Evolutionary conservation across 2,797 vertebrate genomes (phyloP).

Genomic region (Xyrichtys novacula): DNA sequence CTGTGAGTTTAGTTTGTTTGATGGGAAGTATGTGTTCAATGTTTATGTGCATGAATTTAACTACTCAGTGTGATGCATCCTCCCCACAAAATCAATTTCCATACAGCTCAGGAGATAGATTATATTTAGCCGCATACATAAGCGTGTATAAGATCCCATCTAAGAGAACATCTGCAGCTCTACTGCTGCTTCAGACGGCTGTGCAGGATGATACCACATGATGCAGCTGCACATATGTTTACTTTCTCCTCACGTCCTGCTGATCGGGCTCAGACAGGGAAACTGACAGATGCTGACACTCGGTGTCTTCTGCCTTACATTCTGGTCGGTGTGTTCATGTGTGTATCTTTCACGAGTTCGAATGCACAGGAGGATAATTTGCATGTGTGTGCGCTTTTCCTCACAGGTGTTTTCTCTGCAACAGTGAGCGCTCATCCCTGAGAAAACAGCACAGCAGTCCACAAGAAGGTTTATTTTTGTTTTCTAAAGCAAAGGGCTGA

Average conservation of each 20-base stretch:
- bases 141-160: background rate
- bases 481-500: too few species aligned
- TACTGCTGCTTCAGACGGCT: slow-evolving; percentile 12
- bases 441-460: slow-evolving; percentile 2
- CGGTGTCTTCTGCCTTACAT: slow-evolving; percentile 24
- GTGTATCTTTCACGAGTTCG: slow-evolving; percentile 1
- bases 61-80: background rate
- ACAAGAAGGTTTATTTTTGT: too few species aligned
- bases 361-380: background rate
- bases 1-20: background rate
- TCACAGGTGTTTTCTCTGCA: slow-evolving; percentile 32
- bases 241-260: slow-evolving; percentile 56
- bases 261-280: slow-evolving; percentile 4
- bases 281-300: slow-evolving; percentile 50
- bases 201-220: slow-evolving; percentile 25
- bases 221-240: slow-evolving; percentile 27
- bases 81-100: background rate
- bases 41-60: too few species aligned
- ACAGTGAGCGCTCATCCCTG: slow-evolving; percentile 21
- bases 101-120: background rate
- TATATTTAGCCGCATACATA: slow-evolving; percentile 1
- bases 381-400: slow-evolving; percentile 7
- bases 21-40: background rate
- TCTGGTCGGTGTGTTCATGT: slow-evolving; percentile 10
- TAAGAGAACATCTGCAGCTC: slow-evolving; percentile 7